Evolutionary conservation across 2,113 vertebrate species (phyloP).

Genomic region (Rhinoptilus africanus): DNA sequence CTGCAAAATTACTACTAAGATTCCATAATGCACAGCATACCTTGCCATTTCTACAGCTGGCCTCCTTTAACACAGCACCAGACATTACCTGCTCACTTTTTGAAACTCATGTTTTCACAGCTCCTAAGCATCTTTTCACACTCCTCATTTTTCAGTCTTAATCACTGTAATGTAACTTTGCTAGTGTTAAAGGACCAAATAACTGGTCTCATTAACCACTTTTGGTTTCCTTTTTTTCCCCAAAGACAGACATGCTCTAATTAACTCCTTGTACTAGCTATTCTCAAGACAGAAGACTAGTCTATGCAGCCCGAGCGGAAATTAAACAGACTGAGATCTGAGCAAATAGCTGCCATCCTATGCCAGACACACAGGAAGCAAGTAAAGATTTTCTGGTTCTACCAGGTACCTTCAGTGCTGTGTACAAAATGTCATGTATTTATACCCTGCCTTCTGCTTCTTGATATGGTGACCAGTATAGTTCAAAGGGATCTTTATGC

Average conservation of each 20-base stretch:
- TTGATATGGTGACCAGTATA: background rate
- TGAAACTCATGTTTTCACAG: background rate
- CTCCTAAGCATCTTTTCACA: background rate
- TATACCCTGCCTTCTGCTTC: background rate
- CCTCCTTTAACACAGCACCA: background rate
- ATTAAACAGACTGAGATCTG: constrained; percentile 41
- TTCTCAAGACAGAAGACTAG: constrained; percentile 36
- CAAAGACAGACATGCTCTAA: constrained; percentile 10
- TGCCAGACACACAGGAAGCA: background rate
- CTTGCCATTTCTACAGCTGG: background rate
- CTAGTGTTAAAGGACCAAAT: background rate
- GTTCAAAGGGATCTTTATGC: background rate
- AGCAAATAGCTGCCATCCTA: background rate
- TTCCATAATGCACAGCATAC: background rate
- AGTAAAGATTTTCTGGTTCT: constrained; percentile 11
- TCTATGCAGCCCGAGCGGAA: constrained; percentile 37
- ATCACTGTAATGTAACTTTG: constrained; percentile 18
- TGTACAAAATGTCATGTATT: background rate
- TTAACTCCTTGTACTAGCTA: constrained; percentile 55
- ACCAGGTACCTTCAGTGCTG: background rate
- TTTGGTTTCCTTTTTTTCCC: background rate
- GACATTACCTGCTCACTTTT: background rate
- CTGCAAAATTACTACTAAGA: background rate
- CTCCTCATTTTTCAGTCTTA: constrained; percentile 5
- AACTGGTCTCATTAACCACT: constrained; percentile 10